These are phyloP conservation scores for Nasua narica DNA, from an alignment of 2,797 vertebrate species.

Conservation along the genomic window DNA sequence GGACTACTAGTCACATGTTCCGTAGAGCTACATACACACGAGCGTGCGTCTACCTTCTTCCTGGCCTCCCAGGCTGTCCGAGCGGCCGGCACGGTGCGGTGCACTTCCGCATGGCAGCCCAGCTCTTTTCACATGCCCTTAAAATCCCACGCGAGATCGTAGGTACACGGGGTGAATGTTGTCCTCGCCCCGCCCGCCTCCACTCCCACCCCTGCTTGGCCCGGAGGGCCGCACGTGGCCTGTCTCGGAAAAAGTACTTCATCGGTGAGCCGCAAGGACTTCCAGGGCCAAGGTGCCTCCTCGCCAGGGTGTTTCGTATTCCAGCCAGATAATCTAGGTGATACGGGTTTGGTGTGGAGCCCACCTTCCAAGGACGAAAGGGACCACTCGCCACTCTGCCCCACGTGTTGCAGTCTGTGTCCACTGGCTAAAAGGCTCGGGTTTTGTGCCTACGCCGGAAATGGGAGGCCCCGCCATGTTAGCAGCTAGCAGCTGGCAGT, in stretches of 20 bases:
- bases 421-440: neutral
- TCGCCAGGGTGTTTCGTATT: conserved; percentile 56
- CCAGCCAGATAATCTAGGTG: conserved; percentile 49
- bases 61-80: neutral
- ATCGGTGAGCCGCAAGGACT: conserved; percentile 7
- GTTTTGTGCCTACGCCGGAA: neutral
- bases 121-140: neutral
- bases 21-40: neutral
- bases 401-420: neutral
- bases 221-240: neutral
- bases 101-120: neutral
- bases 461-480: neutral
- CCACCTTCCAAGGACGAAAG: conserved; percentile 59
- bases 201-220: neutral
- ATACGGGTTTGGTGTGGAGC: conserved; percentile 54
- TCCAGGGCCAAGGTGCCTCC: conserved; percentile 16
- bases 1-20: neutral
- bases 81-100: neutral
- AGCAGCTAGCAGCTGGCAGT: neutral
- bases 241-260: conserved; percentile 63
- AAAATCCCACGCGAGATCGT: neutral
- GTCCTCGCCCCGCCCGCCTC: neutral
- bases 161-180: neutral
- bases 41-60: neutral
- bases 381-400: conserved; percentile 18